Base-by-base conservation (phyloP, 1,140 invertebrate species). In the Drosophila saltans region DNA sequence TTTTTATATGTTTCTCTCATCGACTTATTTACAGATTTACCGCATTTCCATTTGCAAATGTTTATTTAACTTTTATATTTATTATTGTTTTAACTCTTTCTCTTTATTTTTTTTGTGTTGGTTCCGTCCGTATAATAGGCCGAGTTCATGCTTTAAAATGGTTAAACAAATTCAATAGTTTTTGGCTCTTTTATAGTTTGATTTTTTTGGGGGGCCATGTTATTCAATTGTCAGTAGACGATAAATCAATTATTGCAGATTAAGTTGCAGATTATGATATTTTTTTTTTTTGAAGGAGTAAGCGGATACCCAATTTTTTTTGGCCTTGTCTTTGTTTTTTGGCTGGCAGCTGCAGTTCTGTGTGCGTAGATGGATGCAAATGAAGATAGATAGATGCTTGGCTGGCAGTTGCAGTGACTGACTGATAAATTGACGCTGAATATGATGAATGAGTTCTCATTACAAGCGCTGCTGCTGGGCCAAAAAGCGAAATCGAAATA, bases 171-270 rank as follows among this genome's bases (percentile, higher is more conserved):
- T 69, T 48, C 75, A 71, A 79, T 74, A 69, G 65, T 56, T 72
- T 65, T 73, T 56, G 40, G n/a, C 67, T 78, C 43, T 67, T 63
- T 73, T 26, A 21, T 48, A 2, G 1, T 48, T 24, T 8, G 45
- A 7, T 2, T 16, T 6, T 24, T 73, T 59, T 16, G 16, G 16
- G 16, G 16, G 56, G 39, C 61, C 55, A 69, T 65, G 69, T 81
- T 68, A 86, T 80, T 84, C 75, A 78, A 84, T 78, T 78, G 79
- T 75, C 69, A 58, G 71, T 72, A 67, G 66, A 68, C 82, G 72
- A 86, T 85, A 86, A 85, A 85, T 85, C 82, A 85, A 85, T 85
- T 86, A 79, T 61, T 59, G 43, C 48, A 71, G 75, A 85, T 69
- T 85, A 73, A 65, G 67, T 64, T 45, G 62, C 82, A 73, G 75